Evolutionary conservation across 2,888 invertebrate genomes (phyloP), one percentile per base, ranked within the genome.

Genomic region (Agonopterix arenella): DNA sequence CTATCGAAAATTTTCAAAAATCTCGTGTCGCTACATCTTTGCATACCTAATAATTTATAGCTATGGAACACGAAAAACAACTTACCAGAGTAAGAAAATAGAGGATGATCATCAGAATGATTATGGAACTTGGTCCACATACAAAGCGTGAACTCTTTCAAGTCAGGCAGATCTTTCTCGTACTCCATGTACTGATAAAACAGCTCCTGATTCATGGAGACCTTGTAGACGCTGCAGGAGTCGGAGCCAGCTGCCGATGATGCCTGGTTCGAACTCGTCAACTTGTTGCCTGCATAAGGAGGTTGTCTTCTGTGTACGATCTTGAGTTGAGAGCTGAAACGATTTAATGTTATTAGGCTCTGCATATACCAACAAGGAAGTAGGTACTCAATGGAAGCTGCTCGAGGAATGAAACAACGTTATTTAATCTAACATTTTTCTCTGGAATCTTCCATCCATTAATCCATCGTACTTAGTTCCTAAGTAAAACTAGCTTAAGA

Each of bases 91-190:
- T 96, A 96, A 11, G 96, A 95, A 70, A 96, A 93, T 49, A 96
- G 75, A 0, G 95, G 95, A 84, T 96, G 96, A 70, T 96, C 95
- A 52, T 93, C 93, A 18, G 93, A 92, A 70, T 96, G 96, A 68
- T 96, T 96, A 62, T 92, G 92, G 69, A 95, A 96, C 65, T 95
- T 94, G 62, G 91, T 92, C 96, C 96, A 96, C 81, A 93, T 91
- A 71, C 96, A 96, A 8, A 96, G 85, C 0, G 96, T 96, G 73
- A 96, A 96, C 74, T 96, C 96, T 62, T 95, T 94, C 60, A 96
- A 69, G 67, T 95, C 93, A 0, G 95, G 95, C 38, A 96, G 65
- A 36, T 91, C 82, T 40, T 91, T 91, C 53, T 94, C 93, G 73
- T 95, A 96, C 62, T 94, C 92, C 51, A 95, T 90, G 64, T 94